Conservation (phyloP, 2,797 vertebrate genomes). For the Tympanoctomys barrerae region DNA sequence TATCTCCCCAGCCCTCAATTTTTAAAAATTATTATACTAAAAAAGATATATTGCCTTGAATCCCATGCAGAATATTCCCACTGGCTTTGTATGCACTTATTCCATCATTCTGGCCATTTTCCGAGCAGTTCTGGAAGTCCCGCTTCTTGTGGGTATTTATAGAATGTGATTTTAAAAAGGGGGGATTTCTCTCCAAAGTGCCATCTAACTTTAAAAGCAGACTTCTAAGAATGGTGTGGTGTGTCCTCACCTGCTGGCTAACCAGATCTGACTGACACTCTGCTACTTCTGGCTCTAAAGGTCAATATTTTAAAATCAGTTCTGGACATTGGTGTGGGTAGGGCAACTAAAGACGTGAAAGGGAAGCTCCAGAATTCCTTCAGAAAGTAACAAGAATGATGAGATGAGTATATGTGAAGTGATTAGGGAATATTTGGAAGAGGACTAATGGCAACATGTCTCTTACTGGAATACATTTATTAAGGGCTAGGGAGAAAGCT, state of each 20-base stretch:
- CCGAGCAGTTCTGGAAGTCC: not conserved
- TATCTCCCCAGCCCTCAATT: too few relatives aligned
- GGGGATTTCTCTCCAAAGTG: not conserved
- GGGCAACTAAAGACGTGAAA: not conserved
- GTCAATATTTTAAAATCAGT: not conserved
- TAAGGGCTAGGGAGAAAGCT: not conserved
- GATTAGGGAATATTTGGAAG: not conserved
- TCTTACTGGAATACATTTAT: not conserved
- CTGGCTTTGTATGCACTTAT: not conserved
- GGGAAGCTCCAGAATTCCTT: not conserved
- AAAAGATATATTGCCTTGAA: not conserved
- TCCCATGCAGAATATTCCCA: not conserved
- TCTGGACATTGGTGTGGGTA: not conserved
- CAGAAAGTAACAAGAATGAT: not conserved
- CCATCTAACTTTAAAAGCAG: not conserved
- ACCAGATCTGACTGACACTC: not conserved
- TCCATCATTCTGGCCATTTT: not conserved
- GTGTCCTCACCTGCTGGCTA: not conserved
- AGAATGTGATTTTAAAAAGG: not conserved
- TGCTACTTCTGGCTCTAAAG: not conserved
- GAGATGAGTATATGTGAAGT: not conserved
- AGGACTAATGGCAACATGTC: not conserved
- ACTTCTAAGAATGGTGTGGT: not conserved
- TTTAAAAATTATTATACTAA: not conserved
- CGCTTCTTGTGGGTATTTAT: not conserved